Conservation (phyloP, 2,797 vertebrate species). For the Lepus oiostolus region DNA sequence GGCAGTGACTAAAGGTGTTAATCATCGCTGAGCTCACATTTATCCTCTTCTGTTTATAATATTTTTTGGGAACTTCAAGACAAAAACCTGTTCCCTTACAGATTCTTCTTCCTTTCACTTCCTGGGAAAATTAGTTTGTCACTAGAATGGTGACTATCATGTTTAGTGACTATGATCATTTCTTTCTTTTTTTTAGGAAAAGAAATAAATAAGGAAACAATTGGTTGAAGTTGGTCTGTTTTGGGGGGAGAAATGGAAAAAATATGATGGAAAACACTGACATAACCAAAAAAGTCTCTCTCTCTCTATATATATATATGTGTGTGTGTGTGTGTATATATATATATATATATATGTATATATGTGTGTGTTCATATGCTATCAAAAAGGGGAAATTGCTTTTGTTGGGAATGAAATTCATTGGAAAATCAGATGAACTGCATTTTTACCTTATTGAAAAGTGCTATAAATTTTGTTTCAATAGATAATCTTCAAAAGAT, state of each 20-base stretch:
- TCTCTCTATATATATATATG: no score
- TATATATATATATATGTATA: not conserved
- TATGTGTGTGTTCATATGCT: no score
- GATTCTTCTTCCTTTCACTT: constrained; percentile 6
- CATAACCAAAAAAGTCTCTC: not conserved
- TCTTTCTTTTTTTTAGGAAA: constrained; percentile 65
- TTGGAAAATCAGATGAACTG: constrained; percentile 46
- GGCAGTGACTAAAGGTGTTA: constrained; percentile 57
- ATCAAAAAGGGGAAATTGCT: not conserved
- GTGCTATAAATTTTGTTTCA: constrained; percentile 41
- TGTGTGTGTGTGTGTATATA: no score
- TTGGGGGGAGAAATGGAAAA: constrained; percentile 47
- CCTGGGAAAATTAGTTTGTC: constrained; percentile 52
- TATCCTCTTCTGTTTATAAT: constrained; percentile 64
- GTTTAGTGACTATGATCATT: constrained; percentile 46
- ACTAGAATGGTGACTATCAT: constrained; percentile 41
- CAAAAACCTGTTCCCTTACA: constrained; percentile 66
- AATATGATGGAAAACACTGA: constrained; percentile 58
- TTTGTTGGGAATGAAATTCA: constrained; percentile 16
- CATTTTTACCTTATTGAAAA: constrained; percentile 4
- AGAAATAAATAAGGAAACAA: constrained; percentile 64
- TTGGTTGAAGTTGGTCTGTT: constrained; percentile 59
- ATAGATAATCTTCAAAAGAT: constrained; percentile 33
- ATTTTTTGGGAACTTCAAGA: constrained; percentile 69
- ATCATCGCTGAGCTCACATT: constrained; percentile 66